Base-by-base conservation (phyloP, 2,888 invertebrate species). In the Aethes cnicana region DNA sequence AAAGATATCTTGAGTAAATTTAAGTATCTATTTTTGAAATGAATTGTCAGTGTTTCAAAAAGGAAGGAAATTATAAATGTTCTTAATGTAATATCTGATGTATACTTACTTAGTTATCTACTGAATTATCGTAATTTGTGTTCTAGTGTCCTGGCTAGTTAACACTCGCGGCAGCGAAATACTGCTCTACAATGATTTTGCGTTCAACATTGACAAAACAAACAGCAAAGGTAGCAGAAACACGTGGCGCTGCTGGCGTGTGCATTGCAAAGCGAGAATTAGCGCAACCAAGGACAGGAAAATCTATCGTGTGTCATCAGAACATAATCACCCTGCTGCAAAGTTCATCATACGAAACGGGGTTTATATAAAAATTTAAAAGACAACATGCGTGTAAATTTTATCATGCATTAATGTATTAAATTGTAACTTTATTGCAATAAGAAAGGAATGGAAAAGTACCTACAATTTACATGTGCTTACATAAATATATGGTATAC, bases 71-170 rank as follows among this genome's bases (percentile, higher is more conserved):
- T n/a, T n/a, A n/a, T n/a, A n/a, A n/a, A n/a, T n/a, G n/a, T n/a
- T n/a, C n/a, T n/a, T n/a, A n/a, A n/a, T n/a, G n/a, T n/a, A n/a
- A n/a, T n/a, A n/a, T n/a, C n/a, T n/a, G n/a, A n/a, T n/a, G n/a
- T n/a, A n/a, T n/a, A n/a, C n/a, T n/a, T n/a, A n/a, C n/a, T n/a
- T n/a, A n/a, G n/a, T n/a, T n/a, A n/a, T n/a, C n/a, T n/a, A 37
- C 23, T 37, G 23, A 37, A 37, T 8, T 37, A 8, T 37, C 20
- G 4, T 8, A 4, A 32, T 35, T 35, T 18, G 5, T 7, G 8
- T 39, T 47, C 16, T 23, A 47, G 47, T 47, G 3, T 17, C 17
- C 39, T 39, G 39, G 39, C 8, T 25, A 7, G n/a, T 1, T 11
- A 35, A 35, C 25, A 18, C 21, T 1, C 33, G 46, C n/a, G 35